phyloP scores from a whole-genome alignment of 2,113 vertebrate species.

The Cairina moschata region DNA sequence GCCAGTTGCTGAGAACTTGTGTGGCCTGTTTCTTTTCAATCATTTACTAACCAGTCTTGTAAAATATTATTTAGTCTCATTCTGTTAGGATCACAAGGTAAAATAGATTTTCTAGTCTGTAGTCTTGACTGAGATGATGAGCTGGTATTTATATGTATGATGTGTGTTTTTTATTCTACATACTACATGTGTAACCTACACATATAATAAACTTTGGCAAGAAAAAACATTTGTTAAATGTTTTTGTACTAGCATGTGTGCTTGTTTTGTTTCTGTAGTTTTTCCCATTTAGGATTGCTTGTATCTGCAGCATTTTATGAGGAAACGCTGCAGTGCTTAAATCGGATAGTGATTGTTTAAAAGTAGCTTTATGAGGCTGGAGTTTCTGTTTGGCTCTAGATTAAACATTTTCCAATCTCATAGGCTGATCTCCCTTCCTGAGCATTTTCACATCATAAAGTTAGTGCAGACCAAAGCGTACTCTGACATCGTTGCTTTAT shows the following conservation, averaged over 20 bases:
- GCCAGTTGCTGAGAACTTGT: neutral
- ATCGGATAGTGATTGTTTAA: neutral
- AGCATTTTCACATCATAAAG: neutral
- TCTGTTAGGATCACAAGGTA: neutral
- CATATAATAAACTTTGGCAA: accelerated
- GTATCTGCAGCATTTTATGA: neutral
- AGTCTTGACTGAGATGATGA: neutral
- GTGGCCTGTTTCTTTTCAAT: neutral
- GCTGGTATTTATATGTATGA: neutral
- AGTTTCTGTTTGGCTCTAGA: neutral
- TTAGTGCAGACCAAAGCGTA: accelerated
- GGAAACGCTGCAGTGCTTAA: neutral
- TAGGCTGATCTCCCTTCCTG: neutral
- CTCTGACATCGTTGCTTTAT: neutral
- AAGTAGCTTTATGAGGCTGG: neutral
- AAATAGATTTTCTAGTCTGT: neutral
- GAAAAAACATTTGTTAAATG: neutral
- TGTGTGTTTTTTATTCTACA: accelerated
- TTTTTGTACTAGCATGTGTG: neutral
- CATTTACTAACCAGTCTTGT: neutral
- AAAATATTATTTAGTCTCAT: neutral
- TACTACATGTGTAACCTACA: neutral
- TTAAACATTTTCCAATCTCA: neutral
- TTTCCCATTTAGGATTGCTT: neutral
- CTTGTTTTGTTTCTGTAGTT: neutral